phyloP scores from a whole-genome alignment of 2,888 invertebrate genomes.

The Drosophila barbarae region DNA sequence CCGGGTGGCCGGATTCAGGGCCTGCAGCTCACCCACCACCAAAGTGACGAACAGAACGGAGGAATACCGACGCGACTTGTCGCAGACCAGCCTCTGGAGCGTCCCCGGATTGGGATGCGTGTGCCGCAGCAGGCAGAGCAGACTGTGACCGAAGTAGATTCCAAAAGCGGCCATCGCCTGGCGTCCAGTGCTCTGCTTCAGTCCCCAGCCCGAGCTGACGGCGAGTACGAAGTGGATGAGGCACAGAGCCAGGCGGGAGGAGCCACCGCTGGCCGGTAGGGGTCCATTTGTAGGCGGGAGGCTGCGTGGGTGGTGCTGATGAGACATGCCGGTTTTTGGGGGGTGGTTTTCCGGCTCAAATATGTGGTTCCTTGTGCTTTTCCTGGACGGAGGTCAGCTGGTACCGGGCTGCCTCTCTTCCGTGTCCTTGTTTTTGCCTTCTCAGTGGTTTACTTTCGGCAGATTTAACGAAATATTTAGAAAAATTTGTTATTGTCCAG shows the following conservation, averaged over 20 bases:
- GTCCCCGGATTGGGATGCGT: constrained; percentile 67
- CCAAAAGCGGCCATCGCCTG: constrained; percentile 58
- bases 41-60: constrained; percentile 61
- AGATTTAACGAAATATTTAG: neutral
- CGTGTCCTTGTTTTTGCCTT: neutral
- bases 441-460: neutral
- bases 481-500: neutral
- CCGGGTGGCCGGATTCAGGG: constrained; percentile 12
- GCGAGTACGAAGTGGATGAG: constrained; percentile 60
- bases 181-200: constrained; percentile 54
- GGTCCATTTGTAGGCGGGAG: constrained; percentile 11
- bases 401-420: neutral
- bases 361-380: neutral
- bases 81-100: constrained; percentile 58
- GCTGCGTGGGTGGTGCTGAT: constrained; percentile 11
- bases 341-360: neutral
- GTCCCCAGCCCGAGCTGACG: constrained; percentile 62
- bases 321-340: constrained; percentile 6
- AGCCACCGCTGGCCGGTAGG: constrained; percentile 10
- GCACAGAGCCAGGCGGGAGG: constrained; percentile 61
- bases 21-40: constrained; percentile 57
- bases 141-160: constrained; percentile 56
- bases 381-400: neutral
- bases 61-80: constrained; percentile 56
- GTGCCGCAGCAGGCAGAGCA: constrained; percentile 61